Evolutionary conservation across 2,888 invertebrate genomes (phyloP).

Genomic region (Pasiphila rectangulata): DNA sequence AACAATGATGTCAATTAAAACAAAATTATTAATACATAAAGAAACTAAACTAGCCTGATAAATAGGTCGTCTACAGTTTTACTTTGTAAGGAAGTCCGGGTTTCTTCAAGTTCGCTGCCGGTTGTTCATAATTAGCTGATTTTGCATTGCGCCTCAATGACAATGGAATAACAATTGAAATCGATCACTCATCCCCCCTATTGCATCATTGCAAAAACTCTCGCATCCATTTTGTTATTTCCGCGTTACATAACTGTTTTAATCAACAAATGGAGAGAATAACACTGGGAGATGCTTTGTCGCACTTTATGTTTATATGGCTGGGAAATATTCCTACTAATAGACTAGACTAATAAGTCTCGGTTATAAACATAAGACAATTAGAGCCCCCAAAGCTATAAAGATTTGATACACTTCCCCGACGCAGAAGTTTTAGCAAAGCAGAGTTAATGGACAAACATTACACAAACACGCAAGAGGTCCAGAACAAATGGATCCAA

Average conservation of each 20-base stretch:
- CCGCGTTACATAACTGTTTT: constrained; percentile 43
- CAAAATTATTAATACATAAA: neutral
- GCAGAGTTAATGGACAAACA: too few species aligned
- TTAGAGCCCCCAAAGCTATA: too few species aligned
- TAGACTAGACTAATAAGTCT: too few species aligned
- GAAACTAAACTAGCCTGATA: neutral
- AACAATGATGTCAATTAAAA: too few species aligned
- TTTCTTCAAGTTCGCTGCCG: constrained; percentile 23
- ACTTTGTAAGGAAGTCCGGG: constrained; percentile 6
- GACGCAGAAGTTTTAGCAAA: too few species aligned
- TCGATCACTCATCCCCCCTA: constrained; percentile 27
- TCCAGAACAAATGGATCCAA: too few species aligned
- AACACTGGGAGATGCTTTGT: neutral
- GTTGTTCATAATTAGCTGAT: constrained; percentile 22
- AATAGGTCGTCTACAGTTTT: neutral
- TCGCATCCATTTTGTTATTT: constrained; percentile 49
- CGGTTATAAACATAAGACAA: too few species aligned
- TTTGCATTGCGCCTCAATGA: constrained; percentile 24
- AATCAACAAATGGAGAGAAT: neutral
- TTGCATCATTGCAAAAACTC: constrained; percentile 44
- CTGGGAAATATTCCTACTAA: too few species aligned
- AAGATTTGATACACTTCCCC: too few species aligned
- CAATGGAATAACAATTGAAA: constrained; percentile 29
- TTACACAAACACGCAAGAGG: too few species aligned
- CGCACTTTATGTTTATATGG: neutral